Evolutionary conservation across 2,888 invertebrate genomes (phyloP).

Genomic region (Eretmocerus hayati): DNA sequence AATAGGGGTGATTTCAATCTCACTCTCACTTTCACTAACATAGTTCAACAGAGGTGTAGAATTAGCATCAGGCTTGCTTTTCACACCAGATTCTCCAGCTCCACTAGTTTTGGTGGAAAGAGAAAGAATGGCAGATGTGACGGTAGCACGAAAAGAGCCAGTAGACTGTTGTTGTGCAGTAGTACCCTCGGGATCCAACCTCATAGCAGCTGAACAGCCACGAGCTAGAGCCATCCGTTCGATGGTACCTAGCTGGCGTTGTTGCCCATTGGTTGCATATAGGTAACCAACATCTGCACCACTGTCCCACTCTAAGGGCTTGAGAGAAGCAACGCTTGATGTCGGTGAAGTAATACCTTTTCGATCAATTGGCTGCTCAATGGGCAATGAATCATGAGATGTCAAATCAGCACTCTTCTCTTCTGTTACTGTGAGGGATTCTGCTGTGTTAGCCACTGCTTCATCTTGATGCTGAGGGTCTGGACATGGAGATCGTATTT

Average conservation of each 20-base stretch:
- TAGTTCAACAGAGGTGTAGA: conserved; percentile 35
- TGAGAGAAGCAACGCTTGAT: conserved; percentile 66
- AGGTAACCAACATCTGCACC: conserved; percentile 77
- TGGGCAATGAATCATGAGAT: not conserved
- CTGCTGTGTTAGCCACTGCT: not conserved
- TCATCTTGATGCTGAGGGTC: not conserved
- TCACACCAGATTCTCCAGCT: not conserved
- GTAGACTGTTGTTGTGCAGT: conserved; percentile 30
- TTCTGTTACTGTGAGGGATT: conserved; percentile 1
- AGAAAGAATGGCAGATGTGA: not conserved
- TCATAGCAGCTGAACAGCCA: conserved; percentile 43
- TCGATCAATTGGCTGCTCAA: conserved; percentile 31
- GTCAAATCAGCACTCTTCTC: conserved; percentile 4
- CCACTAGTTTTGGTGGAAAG: conserved; percentile 1
- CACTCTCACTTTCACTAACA: conserved; percentile 33
- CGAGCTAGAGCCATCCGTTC: conserved; percentile 55
- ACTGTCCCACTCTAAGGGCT: conserved; percentile 81
- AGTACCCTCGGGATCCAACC: conserved; percentile 48
- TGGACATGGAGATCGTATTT: not conserved
- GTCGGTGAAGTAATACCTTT: conserved; percentile 60
- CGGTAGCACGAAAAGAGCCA: not conserved
- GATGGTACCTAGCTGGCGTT: conserved; percentile 52
- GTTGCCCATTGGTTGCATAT: not conserved
- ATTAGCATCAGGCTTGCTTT: conserved; percentile 36
- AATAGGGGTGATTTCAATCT: conserved; percentile 42